Evolutionary conservation across 2,797 vertebrate species (phyloP).

Genomic region (Myoxocephalus aenaeus): DNA sequence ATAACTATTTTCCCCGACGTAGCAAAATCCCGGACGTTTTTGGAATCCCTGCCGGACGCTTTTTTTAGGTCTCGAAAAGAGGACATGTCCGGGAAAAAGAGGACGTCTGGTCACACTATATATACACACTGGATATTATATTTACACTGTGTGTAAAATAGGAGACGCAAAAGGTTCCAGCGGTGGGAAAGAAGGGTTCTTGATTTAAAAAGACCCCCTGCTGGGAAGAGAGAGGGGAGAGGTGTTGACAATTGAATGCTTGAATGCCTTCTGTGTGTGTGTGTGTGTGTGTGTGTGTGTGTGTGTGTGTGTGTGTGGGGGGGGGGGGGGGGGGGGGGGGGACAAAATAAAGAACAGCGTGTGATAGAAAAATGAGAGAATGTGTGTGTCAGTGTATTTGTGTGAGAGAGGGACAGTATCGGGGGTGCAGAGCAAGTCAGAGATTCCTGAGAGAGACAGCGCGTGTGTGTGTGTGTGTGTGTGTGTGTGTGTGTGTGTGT

Average conservation of each 20-base stretch:
- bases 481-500: slow-evolving; percentile 37
- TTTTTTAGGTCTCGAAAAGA: too few species aligned
- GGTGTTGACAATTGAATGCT: slow-evolving; percentile 19
- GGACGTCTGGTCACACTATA: too few species aligned
- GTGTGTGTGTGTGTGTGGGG: too few species aligned
- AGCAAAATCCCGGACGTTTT: too few species aligned
- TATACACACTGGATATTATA: too few species aligned
- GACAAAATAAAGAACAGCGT: neutral
- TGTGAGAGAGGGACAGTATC: slow-evolving; percentile 12
- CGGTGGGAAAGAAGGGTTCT: too few species aligned
- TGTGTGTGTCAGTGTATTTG: slow-evolving; percentile 28
- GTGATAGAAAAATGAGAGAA: slow-evolving; percentile 40
- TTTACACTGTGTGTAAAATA: too few species aligned
- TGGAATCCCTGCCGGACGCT: too few species aligned
- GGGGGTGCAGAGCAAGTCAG: slow-evolving; percentile 16
- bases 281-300: neutral
- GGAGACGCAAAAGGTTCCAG: neutral
- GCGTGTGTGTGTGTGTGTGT: slow-evolving; percentile 12
- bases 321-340: too few species aligned
- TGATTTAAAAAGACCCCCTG: slow-evolving; percentile 11
- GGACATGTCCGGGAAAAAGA: too few species aligned
- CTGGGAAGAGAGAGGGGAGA: neutral
- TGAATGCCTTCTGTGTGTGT: neutral
- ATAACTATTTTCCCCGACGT: too few species aligned
- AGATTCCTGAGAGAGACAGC: slow-evolving; percentile 10